Conservation (phyloP, 2,113 vertebrate genomes). For the Opisthocomus hoazin region DNA sequence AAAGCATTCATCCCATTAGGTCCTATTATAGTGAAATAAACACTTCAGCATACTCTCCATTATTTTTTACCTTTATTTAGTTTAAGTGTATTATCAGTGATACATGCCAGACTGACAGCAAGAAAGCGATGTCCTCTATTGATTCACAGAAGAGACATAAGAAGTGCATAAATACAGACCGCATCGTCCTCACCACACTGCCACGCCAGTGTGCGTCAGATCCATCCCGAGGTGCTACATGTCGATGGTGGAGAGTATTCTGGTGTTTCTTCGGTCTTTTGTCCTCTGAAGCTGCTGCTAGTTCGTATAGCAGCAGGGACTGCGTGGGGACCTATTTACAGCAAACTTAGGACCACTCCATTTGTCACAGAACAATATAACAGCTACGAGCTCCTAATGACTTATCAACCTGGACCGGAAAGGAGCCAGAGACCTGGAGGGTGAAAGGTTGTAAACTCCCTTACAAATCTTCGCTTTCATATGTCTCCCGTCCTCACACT, state of each 20-base stretch:
- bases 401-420: neutral
- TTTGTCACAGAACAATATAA: neutral
- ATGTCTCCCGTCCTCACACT: fast-evolving
- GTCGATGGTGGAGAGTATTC: neutral
- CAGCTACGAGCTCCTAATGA: neutral
- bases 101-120: neutral
- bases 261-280: neutral
- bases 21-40: conserved; percentile 26
- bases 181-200: neutral
- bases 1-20: conserved; percentile 18
- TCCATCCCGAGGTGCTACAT: fast-evolving
- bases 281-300: neutral
- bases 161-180: neutral
- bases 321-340: neutral
- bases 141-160: neutral
- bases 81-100: conserved; percentile 31
- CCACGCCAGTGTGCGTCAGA: neutral
- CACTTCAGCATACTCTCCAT: neutral
- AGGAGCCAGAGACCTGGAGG: neutral
- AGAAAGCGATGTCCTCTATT: neutral
- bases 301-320: neutral
- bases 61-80: conserved; percentile 31
- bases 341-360: neutral
- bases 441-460: neutral
- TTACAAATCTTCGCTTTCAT: neutral